These are phyloP conservation scores for Epistrophe eligans DNA, from an alignment of 2,888 invertebrate genomes.

Conservation along the genomic window DNA sequence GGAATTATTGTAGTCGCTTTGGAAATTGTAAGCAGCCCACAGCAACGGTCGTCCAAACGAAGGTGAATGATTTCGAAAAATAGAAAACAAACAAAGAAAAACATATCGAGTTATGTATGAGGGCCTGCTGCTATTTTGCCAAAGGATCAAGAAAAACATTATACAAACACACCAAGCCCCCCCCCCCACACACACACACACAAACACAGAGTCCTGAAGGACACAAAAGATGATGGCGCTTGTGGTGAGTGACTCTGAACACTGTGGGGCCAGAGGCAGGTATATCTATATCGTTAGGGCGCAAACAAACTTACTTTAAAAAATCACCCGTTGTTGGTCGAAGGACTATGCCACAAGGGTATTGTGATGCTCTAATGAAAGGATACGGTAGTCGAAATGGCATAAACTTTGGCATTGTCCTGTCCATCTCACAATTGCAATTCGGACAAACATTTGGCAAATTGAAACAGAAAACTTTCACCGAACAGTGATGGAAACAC, in stretches of 20 bases:
- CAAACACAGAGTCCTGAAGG: not conserved
- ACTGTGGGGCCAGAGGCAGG: not conserved
- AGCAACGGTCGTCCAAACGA: slow-evolving; percentile 30
- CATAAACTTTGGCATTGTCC: slow-evolving; percentile 85
- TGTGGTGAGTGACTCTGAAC: slow-evolving; percentile 37
- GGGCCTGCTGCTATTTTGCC: slow-evolving; percentile 25
- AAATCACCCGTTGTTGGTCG: slow-evolving; percentile 95
- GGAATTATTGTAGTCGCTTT: slow-evolving; percentile 91
- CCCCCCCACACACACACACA: too few relatives aligned
- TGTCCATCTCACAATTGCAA: slow-evolving; percentile 87
- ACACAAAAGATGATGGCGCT: slow-evolving; percentile 52
- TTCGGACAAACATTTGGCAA: slow-evolving; percentile 92
- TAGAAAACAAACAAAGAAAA: slow-evolving; percentile 57
- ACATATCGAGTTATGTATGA: slow-evolving; percentile 34
- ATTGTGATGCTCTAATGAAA: slow-evolving; percentile 91
- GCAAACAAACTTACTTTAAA: slow-evolving; percentile 88
- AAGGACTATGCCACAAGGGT: slow-evolving; percentile 92
- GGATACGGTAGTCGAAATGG: slow-evolving; percentile 95
- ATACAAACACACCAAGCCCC: not conserved
- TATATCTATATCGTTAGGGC: slow-evolving; percentile 7
- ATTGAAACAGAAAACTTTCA: slow-evolving; percentile 92
- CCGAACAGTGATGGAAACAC: slow-evolving; percentile 95
- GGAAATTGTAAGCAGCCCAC: slow-evolving; percentile 36
- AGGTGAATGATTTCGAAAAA: slow-evolving; percentile 49
- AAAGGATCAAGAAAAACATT: slow-evolving; percentile 39